phyloP scores from a whole-genome alignment of 2,797 vertebrate species.

The Etheostoma nigrum region DNA sequence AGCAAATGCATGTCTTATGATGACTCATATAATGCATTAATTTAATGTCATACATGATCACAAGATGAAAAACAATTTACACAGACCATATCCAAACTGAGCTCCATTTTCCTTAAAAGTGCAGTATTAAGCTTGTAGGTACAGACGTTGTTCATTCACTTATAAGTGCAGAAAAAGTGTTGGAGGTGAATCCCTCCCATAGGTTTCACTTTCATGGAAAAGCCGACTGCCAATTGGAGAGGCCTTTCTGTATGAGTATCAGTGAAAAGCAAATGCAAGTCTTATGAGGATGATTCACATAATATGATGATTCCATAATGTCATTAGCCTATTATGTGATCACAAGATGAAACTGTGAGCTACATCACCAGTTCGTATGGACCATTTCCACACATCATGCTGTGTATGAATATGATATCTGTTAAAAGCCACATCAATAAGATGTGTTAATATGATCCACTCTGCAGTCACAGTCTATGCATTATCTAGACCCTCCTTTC shows the following conservation, averaged over 20 bases:
- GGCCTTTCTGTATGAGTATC: conserved; percentile 60
- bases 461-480: conserved; percentile 76
- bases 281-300: conserved; percentile 81
- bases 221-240: conserved; percentile 4
- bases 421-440: conserved; percentile 79
- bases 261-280: conserved; percentile 78
- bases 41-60: conserved; percentile 49
- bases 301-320: conserved; percentile 78
- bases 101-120: neutral
- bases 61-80: conserved; percentile 43
- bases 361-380: conserved; percentile 72
- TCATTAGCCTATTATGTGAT: conserved; percentile 78
- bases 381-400: conserved; percentile 67
- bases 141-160: neutral
- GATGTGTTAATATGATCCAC: conserved; percentile 80
- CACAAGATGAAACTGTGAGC: conserved; percentile 76
- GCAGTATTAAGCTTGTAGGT: neutral
- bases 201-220: conserved; percentile 48
- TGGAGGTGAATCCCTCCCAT: conserved; percentile 10
- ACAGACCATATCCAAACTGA: neutral
- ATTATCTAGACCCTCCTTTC: conserved; percentile 62
- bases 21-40: conserved; percentile 39
- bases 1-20: conserved; percentile 65
- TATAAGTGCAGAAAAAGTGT: conserved; percentile 18
- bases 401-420: conserved; percentile 77